These are phyloP conservation scores for Scomber colias DNA, from an alignment of 2,113 vertebrate species.

Conservation along the genomic window DNA sequence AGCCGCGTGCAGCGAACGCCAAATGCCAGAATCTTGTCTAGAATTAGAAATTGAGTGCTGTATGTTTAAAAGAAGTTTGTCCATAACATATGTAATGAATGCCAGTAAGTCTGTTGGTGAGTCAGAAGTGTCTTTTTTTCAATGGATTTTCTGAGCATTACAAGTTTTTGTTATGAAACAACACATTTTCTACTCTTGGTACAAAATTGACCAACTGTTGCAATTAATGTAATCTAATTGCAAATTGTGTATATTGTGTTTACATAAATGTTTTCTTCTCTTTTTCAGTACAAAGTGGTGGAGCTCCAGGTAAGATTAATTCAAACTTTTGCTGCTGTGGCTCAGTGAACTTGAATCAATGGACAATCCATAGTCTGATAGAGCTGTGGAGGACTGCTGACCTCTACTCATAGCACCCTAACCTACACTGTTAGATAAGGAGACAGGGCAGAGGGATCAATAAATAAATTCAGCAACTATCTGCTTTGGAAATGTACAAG, in stretches of 20 bases:
- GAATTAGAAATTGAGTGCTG: too few relatives aligned
- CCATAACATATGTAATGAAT: too few relatives aligned
- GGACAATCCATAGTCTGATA: not conserved
- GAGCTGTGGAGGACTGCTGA: not conserved
- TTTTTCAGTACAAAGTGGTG: slow-evolving; percentile 79
- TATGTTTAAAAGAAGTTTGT: too few relatives aligned
- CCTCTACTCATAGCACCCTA: too few relatives aligned
- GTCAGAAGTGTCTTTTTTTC: not conserved
- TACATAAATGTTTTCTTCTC: slow-evolving; percentile 2
- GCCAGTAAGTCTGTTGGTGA: too few relatives aligned
- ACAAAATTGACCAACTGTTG: too few relatives aligned
- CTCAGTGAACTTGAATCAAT: not conserved
- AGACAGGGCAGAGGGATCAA: not conserved
- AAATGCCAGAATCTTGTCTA: not conserved
- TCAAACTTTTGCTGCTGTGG: slow-evolving; percentile 1
- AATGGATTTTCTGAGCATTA: not conserved
- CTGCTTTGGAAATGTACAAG: too few relatives aligned
- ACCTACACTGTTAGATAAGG: too few relatives aligned
- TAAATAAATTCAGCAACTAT: too few relatives aligned
- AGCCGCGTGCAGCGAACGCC: not conserved
- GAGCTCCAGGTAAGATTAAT: slow-evolving; percentile 76
- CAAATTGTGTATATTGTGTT: not conserved
- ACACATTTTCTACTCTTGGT: too few relatives aligned
- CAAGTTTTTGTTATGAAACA: not conserved
- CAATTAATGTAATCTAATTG: not conserved